Evolutionary conservation across 2,113 vertebrate genomes (phyloP), one percentile per base, ranked within the genome.

Genomic region (Dendrocopos noguchii): DNA sequence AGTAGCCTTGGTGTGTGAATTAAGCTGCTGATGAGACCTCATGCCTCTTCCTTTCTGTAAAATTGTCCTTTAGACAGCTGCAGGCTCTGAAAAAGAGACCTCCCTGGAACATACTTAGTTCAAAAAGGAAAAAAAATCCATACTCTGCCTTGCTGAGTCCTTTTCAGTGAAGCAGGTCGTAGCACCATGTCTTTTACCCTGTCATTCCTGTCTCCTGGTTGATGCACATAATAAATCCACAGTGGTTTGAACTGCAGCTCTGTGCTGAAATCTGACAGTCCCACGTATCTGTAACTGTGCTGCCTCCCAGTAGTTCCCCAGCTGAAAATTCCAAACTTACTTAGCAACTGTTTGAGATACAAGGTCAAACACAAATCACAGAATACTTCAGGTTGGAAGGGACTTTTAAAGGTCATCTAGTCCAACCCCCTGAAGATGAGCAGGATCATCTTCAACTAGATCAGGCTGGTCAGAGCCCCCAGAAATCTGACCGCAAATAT

Each of bases 101-200:
- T 90, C 79, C 75, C 86, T 67, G 82, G 52, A 94, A 94, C 59
- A 90, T 0, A 18, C 4, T 61, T 34, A 6, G 84, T 33, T 94
- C 94, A 92, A 64, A 96, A 63, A 70, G 15, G 84, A 25, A 88
- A 85, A 73, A 78, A 76, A 67, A 91, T 82, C 87, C 84, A 91
- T 74, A 63, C 7, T 50, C 85, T 94, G 93, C 95, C 87, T 90
- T 70, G 78, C 94, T 13, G 67, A 80, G 70, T 28, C 79, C 88
- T 67, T 85, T 82, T 74, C 87, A 94, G 87, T 9, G 53, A 84
- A 84, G 88, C 88, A 95, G 96, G 96, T 92, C 96, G 91, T 15
- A 91, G 83, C 93, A 85, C 84, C 81, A 61, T 27, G 73, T 67
- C 87, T 94, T 95, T 95, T 79, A 95, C 90, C 71, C 91, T 88